Percentiles rank a stretch among this genome's conserved stretches.
Evolutionary conservation across 2,797 vertebrate species (phyloP).

Genomic region (Macropodus opercularis): DNA sequence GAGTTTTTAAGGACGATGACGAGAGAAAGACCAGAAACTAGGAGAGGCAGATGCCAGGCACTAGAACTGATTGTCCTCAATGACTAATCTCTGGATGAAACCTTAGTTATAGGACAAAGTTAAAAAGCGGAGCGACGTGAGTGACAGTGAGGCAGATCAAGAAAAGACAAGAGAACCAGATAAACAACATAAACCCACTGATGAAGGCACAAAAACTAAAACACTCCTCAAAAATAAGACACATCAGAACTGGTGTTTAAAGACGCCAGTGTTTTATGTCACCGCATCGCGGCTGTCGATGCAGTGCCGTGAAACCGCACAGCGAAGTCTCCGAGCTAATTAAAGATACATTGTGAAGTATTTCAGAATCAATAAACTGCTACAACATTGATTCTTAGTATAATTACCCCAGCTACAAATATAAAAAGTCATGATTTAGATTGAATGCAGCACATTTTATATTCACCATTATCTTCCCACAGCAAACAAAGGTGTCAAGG

Average conservation of each 20-base stretch:
- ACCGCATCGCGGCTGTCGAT: too few relatives aligned
- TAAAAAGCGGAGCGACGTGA: conserved; percentile 57
- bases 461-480: too few relatives aligned
- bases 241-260: conserved; percentile 8
- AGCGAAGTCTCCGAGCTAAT: conserved; percentile 23
- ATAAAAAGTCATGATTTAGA: conserved; percentile 18
- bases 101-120: conserved; percentile 65
- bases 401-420: conserved; percentile 18
- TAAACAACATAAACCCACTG: conserved; percentile 45
- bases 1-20: conserved; percentile 50
- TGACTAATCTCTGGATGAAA: conserved; percentile 67
- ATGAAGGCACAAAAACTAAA: conserved; percentile 26
- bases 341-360: conserved; percentile 19
- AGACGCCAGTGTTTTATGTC: too few relatives aligned
- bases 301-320: too few relatives aligned
- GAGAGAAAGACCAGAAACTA: conserved; percentile 29
- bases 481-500: too few relatives aligned
- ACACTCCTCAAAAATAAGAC: conserved; percentile 9
- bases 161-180: conserved; percentile 32
- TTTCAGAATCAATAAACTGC: conserved; percentile 43
- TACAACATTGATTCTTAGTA: conserved; percentile 20
- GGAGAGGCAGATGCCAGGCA: conserved; percentile 51
- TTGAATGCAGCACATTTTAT: not conserved
- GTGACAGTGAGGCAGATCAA: conserved; percentile 50
- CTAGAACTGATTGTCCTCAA: conserved; percentile 53